Base-by-base conservation (phyloP, 2,888 invertebrate species). In the Hypomecis atomaria region DNA sequence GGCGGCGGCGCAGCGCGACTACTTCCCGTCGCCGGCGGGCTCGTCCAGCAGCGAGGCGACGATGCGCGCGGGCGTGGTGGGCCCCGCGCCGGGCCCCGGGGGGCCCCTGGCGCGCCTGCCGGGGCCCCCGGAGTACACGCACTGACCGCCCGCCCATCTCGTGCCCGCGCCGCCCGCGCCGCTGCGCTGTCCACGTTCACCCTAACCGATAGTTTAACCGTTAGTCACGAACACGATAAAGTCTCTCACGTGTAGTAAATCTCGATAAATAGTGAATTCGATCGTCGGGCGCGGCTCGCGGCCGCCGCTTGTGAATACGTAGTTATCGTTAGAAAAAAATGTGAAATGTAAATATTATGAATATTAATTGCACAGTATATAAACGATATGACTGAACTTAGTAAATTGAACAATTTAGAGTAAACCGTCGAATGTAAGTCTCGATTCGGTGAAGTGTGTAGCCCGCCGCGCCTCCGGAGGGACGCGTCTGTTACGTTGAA, bases 51-150 rank as follows among this genome's bases (percentile, higher is more conserved):
- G 84, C 80, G 82, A 82, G 65, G 78, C 78, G 73, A 79, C 82
- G 72, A 74, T 69, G 68, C 78, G 88, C 78, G 87, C 86, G 82
- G 90, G 85, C 83, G 87, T 56, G 64, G 63, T 43, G 87, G 92
- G 82, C 93, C 93, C 84, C 94, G 69, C 72, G 72, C 89, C 82
- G 78, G 82, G 86, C 65, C 78, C 88, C 78, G 87, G 86, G 62
- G 52, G 62, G 71, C 71, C 87, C 87, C 85, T 88, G 87, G 92
- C 82, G 93, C 93, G 84, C 94, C 70, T 72, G 72, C 88, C 83
- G 77, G 82, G 86, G 76, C 95, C 95, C 92, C 95, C 95, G 86
- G 96, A 96, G 93, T 96, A 96, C 94, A 96, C 95, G 92, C 96
- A 96, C 95, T 96, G 95, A 95, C 95, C 87, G 87, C 67, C 58